Evolutionary conservation across 1,140 invertebrate genomes (phyloP).

Genomic region (Temnothorax nylanderi): DNA sequence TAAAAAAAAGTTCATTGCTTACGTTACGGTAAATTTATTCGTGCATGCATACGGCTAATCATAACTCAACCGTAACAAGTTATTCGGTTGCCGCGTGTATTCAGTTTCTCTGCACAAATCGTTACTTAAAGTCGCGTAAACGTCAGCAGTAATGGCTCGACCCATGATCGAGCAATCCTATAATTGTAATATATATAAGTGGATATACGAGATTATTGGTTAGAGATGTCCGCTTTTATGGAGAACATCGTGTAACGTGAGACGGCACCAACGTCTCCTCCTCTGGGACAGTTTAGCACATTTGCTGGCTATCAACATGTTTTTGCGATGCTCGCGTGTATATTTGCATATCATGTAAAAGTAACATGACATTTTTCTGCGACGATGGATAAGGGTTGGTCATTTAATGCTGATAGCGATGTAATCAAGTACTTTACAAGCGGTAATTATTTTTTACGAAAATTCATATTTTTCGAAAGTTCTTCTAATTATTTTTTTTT

Average conservation of each 20-base stretch:
- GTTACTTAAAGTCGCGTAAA: conserved; percentile 41
- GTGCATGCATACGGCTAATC: not conserved
- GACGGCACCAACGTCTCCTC: not conserved
- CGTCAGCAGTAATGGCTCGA: not conserved
- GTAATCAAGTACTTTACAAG: not conserved
- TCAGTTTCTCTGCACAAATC: not conserved
- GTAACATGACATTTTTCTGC: not conserved
- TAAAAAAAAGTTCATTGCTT: not conserved
- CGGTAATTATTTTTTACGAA: not conserved
- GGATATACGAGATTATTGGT: not conserved
- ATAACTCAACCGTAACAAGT: conserved; percentile 15
- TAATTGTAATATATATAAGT: conserved; percentile 23
- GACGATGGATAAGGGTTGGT: not conserved
- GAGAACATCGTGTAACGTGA: conserved; percentile 11
- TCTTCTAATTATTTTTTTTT: not conserved
- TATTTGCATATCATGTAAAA: not conserved
- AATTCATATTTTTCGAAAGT: not conserved
- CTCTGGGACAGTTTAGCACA: conserved; percentile 14
- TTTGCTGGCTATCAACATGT: not conserved
- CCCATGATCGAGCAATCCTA: not conserved
- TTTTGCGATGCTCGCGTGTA: conserved; percentile 2
- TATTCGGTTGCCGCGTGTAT: not conserved
- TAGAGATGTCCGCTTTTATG: conserved; percentile 6
- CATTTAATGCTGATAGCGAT: not conserved
- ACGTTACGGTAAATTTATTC: not conserved